These are phyloP conservation scores for Ruditapes philippinarum DNA, from an alignment of 1,140 invertebrate genomes.

Conservation along the genomic window DNA sequence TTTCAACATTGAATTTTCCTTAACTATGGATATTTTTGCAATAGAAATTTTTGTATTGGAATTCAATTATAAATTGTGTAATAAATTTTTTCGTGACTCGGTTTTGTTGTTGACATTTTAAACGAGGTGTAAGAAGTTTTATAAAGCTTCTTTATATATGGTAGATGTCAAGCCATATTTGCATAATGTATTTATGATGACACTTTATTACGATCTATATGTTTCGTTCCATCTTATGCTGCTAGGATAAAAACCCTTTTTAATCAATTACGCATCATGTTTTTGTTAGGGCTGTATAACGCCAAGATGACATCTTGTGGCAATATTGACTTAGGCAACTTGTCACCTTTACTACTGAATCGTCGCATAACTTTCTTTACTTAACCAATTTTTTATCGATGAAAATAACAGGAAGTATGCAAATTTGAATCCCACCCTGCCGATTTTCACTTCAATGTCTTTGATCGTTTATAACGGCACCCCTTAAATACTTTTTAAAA, in stretches of 20 bases:
- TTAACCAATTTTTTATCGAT: neutral
- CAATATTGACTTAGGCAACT: constrained; percentile 37
- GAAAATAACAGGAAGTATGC: constrained; percentile 18
- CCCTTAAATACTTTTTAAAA: neutral
- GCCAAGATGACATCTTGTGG: constrained; percentile 24
- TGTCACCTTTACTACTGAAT: neutral
- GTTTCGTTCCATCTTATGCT: neutral
- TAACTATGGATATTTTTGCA: too few species aligned
- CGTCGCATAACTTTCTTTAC: neutral
- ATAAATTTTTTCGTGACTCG: neutral
- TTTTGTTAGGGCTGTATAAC: neutral
- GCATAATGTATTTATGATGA: constrained; percentile 31
- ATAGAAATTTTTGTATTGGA: too few species aligned
- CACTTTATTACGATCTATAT: constrained; percentile 18
- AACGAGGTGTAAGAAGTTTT: neutral
- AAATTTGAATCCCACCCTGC: neutral
- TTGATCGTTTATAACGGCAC: neutral
- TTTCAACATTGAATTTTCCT: too few species aligned
- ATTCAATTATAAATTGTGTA: neutral
- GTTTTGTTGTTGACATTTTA: neutral
- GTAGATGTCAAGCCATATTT: neutral
- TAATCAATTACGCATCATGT: neutral
- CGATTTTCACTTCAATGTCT: neutral
- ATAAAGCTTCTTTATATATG: neutral
- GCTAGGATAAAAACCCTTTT: neutral